Conservation (phyloP, 2,888 invertebrate species). For the Atrina japonica region DNA sequence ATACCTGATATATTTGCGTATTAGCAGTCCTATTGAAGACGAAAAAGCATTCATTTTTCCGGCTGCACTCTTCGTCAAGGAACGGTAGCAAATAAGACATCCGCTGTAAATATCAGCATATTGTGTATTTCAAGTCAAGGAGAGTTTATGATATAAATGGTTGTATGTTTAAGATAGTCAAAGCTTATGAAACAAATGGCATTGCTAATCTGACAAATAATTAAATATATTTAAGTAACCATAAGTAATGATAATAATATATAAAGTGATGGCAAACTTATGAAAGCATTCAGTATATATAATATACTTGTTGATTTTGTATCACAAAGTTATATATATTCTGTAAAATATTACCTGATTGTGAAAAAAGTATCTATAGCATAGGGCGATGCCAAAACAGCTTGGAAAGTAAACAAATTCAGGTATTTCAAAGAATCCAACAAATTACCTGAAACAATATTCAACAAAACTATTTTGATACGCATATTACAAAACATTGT, state of each 20-base stretch:
- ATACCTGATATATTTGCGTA: slow-evolving; percentile 13
- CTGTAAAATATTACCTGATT: slow-evolving; percentile 77
- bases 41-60: background rate
- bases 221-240: too few species aligned
- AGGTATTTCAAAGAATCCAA: slow-evolving; percentile 56
- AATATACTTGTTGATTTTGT: too few species aligned
- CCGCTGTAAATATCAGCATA: slow-evolving; percentile 54
- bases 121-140: too few species aligned
- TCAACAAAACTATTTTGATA: background rate
- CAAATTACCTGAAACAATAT: slow-evolving; percentile 61
- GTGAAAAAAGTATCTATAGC: slow-evolving; percentile 79
- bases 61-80: slow-evolving; percentile 6
- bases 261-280: too few species aligned
- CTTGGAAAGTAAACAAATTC: slow-evolving; percentile 71
- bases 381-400: slow-evolving; percentile 70
- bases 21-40: background rate
- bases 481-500: background rate
- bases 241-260: too few species aligned
- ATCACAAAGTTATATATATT: too few species aligned
- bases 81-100: slow-evolving; percentile 48
- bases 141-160: too few species aligned
- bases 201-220: too few species aligned
- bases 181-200: too few species aligned
- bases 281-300: too few species aligned
- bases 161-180: too few species aligned